Evolutionary conservation across 1,140 invertebrate species (phyloP).

Genomic region (Drosophila kanapiae): DNA sequence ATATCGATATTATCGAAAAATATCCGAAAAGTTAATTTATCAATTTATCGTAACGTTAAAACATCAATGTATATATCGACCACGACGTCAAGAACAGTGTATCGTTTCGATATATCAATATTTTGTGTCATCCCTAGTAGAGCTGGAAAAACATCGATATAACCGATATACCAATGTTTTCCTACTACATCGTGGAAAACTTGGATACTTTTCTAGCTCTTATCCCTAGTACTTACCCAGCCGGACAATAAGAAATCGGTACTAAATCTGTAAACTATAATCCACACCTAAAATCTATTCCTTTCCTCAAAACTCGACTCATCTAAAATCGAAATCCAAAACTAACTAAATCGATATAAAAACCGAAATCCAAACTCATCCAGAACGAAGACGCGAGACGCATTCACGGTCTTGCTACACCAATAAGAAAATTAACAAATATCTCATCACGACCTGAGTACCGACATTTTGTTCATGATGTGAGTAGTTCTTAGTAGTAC

Average conservation of each 20-base stretch:
- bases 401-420: conserved; percentile 85
- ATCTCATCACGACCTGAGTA: conserved; percentile 85
- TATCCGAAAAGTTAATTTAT: too few species aligned
- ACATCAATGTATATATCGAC: too few species aligned
- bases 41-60: too few species aligned
- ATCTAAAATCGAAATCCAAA: conserved; percentile 57
- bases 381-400: conserved; percentile 85
- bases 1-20: too few species aligned
- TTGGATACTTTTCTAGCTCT: too few species aligned
- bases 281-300: conserved; percentile 80
- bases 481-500: conserved; percentile 83
- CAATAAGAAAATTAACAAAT: conserved; percentile 85
- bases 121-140: too few species aligned
- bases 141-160: too few species aligned
- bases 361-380: conserved; percentile 74
- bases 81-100: too few species aligned
- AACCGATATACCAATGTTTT: too few species aligned
- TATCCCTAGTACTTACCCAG: too few species aligned
- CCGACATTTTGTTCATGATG: conserved; percentile 85
- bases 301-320: conserved; percentile 71
- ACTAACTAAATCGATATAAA: conserved; percentile 51
- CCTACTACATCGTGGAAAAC: too few species aligned
- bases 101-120: too few species aligned
- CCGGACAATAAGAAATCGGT: not conserved
- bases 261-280: conserved; percentile 49